Conservation (phyloP, 2,888 invertebrate species). For the Artemia sinica region DNA sequence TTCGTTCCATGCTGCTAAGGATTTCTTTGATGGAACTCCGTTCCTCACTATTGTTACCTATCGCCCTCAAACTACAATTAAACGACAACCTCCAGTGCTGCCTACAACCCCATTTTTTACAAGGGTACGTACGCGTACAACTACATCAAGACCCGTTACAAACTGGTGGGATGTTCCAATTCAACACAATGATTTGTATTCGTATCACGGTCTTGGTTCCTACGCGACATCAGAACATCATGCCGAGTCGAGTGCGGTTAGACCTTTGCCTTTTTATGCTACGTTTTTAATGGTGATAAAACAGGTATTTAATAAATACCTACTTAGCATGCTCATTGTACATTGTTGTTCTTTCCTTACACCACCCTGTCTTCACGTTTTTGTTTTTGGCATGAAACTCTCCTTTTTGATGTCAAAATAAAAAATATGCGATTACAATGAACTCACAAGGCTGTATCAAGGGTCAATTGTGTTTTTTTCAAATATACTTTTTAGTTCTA, state of each 20-base stretch:
- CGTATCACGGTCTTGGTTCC: not conserved
- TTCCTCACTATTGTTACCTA: conserved; percentile 3
- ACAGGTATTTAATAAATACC: not conserved
- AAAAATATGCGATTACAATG: no score
- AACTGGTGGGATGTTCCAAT: conserved; percentile 13
- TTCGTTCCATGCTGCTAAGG: not conserved
- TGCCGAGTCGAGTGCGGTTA: not conserved
- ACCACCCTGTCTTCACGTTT: no score
- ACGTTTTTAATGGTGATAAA: not conserved
- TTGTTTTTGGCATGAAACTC: no score
- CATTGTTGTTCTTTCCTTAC: no score
- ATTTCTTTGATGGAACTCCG: not conserved
- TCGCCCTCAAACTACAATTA: not conserved
- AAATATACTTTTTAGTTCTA: no score
- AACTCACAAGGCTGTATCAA: no score
- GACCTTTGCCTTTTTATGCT: not conserved
- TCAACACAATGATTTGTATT: not conserved
- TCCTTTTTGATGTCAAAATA: no score
- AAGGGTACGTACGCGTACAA: not conserved
- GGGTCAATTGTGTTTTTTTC: no score
- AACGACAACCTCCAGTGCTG: not conserved
- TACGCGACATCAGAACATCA: conserved; percentile 1
- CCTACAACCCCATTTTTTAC: not conserved
- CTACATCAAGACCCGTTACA: not conserved
- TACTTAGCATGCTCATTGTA: no score